Evolutionary conservation across 2,797 vertebrate genomes (phyloP), one percentile per base, ranked within the genome.

Genomic region (Champsocephalus esox): DNA sequence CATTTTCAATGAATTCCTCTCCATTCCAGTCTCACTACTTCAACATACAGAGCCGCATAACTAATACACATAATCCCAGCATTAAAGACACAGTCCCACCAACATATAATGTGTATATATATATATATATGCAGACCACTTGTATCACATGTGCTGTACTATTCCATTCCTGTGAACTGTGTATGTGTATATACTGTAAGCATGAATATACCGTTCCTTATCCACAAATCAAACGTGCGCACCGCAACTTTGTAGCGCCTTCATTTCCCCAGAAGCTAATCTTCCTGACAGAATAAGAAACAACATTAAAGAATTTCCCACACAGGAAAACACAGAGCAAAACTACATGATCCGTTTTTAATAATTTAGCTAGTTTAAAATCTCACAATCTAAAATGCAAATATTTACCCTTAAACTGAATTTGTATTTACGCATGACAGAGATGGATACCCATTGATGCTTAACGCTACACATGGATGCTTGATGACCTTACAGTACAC

Each of bases 1-100:
- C 17, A 71, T 49, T 51, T 84, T 83, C 6, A 64, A 72, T 75
- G 66, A 76, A 51, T 52, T 49, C 10, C 48, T 63, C 64, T 34
- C 6, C 32, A 34, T 61, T 60, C 21, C 11, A 34, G 52, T 54
- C 34, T 68, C 12, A 80, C n/a, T 68, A 56, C 49, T 82, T 86
- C 66, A 68, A 64, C 41, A 54, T 54, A 50, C 13, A 41, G 41
- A 54, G 14, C 50, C 46, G 32, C 9, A 16, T 17, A 67, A 59
- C 24, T 44, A 28, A 21, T 1, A 21, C 49, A 70, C n/a, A 21
- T 50, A 64, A 24, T 70, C 65, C 61, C 19, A 48, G 17, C 24
- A 60, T 21, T 34, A 49, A 44, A 64, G 50, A 61, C 21, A 61
- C 21, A 67, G 13, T 50, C 46, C 57, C 9, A 24, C 10, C 60